Evolutionary conservation across 1,140 invertebrate species (phyloP).

Genomic region (Meloidogyne chitwoodi): DNA sequence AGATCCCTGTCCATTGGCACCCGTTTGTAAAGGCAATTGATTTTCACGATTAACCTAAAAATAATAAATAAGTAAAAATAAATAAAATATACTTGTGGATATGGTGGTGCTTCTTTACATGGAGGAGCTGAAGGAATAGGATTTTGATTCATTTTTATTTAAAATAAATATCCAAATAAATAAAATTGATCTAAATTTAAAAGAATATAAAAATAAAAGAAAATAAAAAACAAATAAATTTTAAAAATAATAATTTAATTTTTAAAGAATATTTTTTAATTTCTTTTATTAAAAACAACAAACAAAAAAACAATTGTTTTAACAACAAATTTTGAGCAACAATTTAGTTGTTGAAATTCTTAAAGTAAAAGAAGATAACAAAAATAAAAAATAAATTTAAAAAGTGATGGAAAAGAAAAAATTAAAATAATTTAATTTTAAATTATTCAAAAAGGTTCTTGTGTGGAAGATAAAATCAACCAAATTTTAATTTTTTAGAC

Average conservation of each 20-base stretch:
- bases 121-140: background rate
- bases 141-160: background rate
- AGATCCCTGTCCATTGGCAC: background rate
- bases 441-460: no score
- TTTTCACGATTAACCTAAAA: background rate
- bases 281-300: background rate
- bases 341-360: background rate
- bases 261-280: background rate
- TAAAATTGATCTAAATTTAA: background rate
- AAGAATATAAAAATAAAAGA: background rate
- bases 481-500: no score
- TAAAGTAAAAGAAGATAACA: background rate
- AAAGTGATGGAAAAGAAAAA: background rate
- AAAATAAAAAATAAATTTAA: background rate
- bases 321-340: background rate
- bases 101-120: background rate
- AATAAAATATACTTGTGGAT: background rate
- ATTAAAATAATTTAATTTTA: background rate
- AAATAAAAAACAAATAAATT: background rate
- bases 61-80: background rate
- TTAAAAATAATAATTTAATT: background rate
- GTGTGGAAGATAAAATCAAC: no score
- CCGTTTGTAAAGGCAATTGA: constrained; percentile 1
- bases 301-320: background rate
- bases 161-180: background rate